Evolutionary conservation across 2,888 invertebrate species (phyloP), one percentile per base, ranked within the genome.

Genomic region (Cryptocheilus praepositus): DNA sequence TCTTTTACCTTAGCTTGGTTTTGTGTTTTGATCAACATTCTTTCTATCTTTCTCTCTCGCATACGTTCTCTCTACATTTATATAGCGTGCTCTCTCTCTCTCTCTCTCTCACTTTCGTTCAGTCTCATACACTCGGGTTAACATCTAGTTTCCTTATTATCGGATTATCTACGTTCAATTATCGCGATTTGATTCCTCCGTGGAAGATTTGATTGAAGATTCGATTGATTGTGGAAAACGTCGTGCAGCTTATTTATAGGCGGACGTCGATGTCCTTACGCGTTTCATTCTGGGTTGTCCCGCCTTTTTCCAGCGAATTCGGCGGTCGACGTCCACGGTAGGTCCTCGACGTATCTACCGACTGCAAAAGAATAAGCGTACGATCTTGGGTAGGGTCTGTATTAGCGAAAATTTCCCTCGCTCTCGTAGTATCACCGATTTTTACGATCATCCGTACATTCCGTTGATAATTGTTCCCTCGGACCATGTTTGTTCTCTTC

Each of bases 121-220:
- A 36, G 36, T 36, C 36, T 36, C 36, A 36, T 36, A 11, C 36
- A 36, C 36, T 36, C 36, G 18, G 61, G 64, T 64, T 69, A 73
- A 73, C 67, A 67, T 63, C 71, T 77, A 79, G 65, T 71, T 76
- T 77, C 62, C 64, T 71, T 71, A 70, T 79, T 36, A 36, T 36
- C 36, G 36, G 36, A 58, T 67, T 69, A 70, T 65, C 62, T 61
- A 67, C 36, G 25, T 71, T 61, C 46, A 60, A 60, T 67, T 49
- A 60, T 62, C 49, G 49, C 49, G 13, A 25, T 73, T 68, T 68
- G 59, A 71, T 71, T 67, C 22, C 53, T 45, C 52, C 61, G 21
- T 52, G 51, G 57, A 61, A 64, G 59, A 60, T 69, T 67, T 67
- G 67, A 76, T 65, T 64, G 65, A 75, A 70, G 60, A 64, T 51